Conservation (phyloP, 2,113 vertebrate genomes). For the Pseudorasbora parva region DNA sequence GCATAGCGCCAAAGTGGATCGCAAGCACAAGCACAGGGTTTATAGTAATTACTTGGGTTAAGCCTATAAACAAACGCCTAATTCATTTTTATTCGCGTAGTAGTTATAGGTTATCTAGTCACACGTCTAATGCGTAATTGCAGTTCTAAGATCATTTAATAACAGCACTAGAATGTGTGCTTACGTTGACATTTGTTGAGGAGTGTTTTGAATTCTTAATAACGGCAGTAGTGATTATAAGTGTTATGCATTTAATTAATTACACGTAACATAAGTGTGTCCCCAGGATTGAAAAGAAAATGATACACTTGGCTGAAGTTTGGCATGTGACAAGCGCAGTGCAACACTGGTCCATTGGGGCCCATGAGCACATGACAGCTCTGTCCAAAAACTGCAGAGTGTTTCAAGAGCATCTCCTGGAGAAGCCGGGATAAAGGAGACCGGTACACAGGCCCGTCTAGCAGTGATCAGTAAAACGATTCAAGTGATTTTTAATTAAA, state of each 20-base stretch:
- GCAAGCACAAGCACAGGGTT: neutral
- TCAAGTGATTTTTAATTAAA: neutral
- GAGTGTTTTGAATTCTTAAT: neutral
- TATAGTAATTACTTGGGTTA: conserved; percentile 11
- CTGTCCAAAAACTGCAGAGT: conserved; percentile 18
- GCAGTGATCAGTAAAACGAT: neutral
- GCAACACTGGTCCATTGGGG: conserved; percentile 30
- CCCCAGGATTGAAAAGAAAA: neutral
- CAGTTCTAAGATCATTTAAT: neutral
- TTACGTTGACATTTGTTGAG: neutral
- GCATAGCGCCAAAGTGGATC: conserved; percentile 1
- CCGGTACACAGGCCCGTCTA: neutral
- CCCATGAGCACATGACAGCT: conserved; percentile 1
- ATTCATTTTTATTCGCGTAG: neutral
- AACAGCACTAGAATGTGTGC: neutral
- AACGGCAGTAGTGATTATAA: neutral
- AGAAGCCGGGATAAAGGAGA: neutral
- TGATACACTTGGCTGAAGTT: neutral
- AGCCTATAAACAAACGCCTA: neutral
- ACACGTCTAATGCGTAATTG: neutral
- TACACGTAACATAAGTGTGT: neutral
- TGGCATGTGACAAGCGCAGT: conserved; percentile 31
- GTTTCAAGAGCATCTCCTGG: neutral
- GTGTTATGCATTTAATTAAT: neutral
- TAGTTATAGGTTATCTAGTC: neutral